Evolutionary conservation across 2,888 invertebrate genomes (phyloP).

Genomic region (Pollenia labialis): DNA sequence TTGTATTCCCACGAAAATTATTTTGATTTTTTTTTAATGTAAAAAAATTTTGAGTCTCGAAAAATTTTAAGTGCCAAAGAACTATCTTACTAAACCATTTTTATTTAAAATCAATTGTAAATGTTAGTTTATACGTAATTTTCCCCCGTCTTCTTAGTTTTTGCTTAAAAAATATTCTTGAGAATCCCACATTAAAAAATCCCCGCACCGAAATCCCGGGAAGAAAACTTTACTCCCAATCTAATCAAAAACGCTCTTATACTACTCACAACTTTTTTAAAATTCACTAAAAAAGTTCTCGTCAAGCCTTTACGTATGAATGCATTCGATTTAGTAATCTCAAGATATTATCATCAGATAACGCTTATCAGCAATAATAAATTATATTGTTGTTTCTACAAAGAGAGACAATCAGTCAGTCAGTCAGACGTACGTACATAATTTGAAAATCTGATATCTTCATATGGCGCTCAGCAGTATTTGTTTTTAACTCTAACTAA

Average conservation of each 20-base stretch:
- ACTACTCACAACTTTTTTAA: constrained; percentile 19
- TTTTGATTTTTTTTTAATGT: too few species aligned
- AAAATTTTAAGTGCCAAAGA: too few species aligned
- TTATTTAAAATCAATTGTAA: too few species aligned
- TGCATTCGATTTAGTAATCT: constrained; percentile 66
- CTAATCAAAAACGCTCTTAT: constrained; percentile 4
- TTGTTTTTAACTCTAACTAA: constrained; percentile 59
- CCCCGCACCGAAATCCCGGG: too few species aligned
- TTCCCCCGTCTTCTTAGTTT: too few species aligned
- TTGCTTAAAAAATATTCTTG: too few species aligned
- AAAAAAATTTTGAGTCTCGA: too few species aligned
- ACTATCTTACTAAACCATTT: too few species aligned
- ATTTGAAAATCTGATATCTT: constrained; percentile 67
- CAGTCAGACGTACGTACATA: constrained; percentile 6
- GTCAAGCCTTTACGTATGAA: constrained; percentile 49
- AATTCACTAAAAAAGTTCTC: constrained; percentile 37
- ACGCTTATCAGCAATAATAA: constrained; percentile 67
- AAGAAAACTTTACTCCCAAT: background rate
- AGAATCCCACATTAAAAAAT: too few species aligned
- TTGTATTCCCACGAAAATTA: too few species aligned
- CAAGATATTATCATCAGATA: constrained; percentile 69
- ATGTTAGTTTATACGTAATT: too few species aligned
- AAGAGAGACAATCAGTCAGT: background rate
- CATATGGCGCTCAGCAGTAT: constrained; percentile 61
- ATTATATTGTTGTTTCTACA: constrained; percentile 60